A percentile compares a stretch with the other conserved stretches of the same genome.
These are phyloP conservation scores for Rhopalosiphum maidis DNA, from an alignment of 1,140 invertebrate genomes.

Conservation along the genomic window DNA sequence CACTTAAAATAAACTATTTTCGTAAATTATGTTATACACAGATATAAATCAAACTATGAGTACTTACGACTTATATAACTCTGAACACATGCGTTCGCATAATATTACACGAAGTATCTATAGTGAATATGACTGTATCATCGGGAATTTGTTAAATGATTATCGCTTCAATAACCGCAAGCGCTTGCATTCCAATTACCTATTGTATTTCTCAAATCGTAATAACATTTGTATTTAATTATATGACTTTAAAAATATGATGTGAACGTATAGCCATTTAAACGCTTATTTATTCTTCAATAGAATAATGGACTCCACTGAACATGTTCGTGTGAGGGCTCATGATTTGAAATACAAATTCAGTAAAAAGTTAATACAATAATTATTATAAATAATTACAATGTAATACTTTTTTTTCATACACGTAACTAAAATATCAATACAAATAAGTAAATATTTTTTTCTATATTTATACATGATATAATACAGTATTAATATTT, in stretches of 20 bases:
- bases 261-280: background rate
- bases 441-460: too few species aligned
- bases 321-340: too few species aligned
- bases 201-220: too few species aligned
- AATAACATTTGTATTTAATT: too few species aligned
- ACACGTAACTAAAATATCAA: too few species aligned
- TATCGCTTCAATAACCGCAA: background rate
- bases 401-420: too few species aligned
- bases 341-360: too few species aligned
- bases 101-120: background rate
- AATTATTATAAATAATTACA: too few species aligned
- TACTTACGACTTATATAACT: background rate
- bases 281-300: background rate
- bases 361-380: too few species aligned
- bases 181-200: background rate
- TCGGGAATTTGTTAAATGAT: background rate
- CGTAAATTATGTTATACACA: background rate
- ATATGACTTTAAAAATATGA: background rate
- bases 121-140: background rate
- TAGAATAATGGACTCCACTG: too few species aligned
- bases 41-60: background rate
- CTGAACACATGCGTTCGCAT: background rate
- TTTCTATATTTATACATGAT: too few species aligned
- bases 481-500: too few species aligned
- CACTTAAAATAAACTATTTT: background rate